Conservation (phyloP, 2,888 invertebrate genomes). For the Zaprionus obscuricornis region DNA sequence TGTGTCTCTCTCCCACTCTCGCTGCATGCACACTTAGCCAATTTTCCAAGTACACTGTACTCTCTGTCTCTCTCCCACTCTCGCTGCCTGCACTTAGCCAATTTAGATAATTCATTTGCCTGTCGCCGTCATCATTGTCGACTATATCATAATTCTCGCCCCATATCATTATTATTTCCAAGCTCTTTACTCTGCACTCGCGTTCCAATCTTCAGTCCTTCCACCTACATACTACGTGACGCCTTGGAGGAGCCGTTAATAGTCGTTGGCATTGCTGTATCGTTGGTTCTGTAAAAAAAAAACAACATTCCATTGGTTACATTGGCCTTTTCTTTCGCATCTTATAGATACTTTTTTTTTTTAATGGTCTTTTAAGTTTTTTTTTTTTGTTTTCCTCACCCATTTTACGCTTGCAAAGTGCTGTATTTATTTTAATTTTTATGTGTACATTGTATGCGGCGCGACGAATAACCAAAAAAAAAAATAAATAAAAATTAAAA, state of each 20-base stretch:
- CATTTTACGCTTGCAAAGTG: conserved; percentile 35
- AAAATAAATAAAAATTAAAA: background rate
- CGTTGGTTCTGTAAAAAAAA: too few relatives aligned
- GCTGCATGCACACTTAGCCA: conserved; percentile 16
- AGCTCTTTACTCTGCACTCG: conserved; percentile 1
- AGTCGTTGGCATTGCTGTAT: conserved; percentile 34
- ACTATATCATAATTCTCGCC: conserved; percentile 61
- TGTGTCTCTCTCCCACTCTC: conserved; percentile 2
- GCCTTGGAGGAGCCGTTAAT: conserved; percentile 67
- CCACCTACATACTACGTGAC: conserved; percentile 63
- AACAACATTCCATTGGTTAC: conserved; percentile 51
- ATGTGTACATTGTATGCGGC: conserved; percentile 29
- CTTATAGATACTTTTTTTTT: conserved; percentile 3
- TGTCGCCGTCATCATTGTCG: conserved; percentile 61
- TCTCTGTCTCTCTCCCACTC: background rate
- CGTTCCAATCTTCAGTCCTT: conserved; percentile 29
- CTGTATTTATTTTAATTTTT: conserved; percentile 67
- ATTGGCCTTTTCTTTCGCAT: conserved; percentile 27
- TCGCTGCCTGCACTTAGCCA: conserved; percentile 10
- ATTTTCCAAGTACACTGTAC: conserved; percentile 38
- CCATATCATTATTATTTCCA: conserved; percentile 36
- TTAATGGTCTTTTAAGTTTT: conserved; percentile 37
- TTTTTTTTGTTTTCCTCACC: conserved; percentile 24
- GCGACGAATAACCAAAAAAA: conserved; percentile 23
- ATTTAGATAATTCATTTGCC: conserved; percentile 56